Evolutionary conservation across 2,888 invertebrate genomes (phyloP).

Genomic region (Bembecia ichneumoniformis): DNA sequence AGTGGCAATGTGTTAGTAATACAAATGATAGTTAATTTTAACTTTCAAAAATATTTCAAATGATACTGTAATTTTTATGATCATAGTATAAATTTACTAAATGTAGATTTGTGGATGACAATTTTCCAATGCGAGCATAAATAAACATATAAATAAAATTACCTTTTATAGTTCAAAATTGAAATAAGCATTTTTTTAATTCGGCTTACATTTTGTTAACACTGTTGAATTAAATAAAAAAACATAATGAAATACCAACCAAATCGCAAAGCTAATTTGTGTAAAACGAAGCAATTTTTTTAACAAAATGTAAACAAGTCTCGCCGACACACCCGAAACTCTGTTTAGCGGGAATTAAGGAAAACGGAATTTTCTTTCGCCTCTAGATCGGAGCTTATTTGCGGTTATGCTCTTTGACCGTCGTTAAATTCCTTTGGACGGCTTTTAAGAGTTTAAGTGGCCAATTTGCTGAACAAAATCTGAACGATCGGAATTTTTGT

Average conservation of each 20-base stretch:
- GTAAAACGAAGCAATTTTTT: slow-evolving; percentile 30
- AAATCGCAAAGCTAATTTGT: not conserved
- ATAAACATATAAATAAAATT: too few species aligned
- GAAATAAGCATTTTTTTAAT: too few species aligned
- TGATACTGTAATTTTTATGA: too few species aligned
- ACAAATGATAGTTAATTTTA: too few species aligned
- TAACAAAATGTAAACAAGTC: slow-evolving; percentile 54
- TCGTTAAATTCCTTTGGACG: slow-evolving; percentile 68
- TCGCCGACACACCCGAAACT: slow-evolving; percentile 48
- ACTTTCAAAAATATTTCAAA: too few species aligned
- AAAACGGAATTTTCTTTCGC: slow-evolving; percentile 63
- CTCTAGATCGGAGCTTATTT: slow-evolving; percentile 68
- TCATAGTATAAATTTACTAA: too few species aligned
- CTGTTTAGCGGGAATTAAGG: slow-evolving; percentile 67
- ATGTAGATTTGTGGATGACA: too few species aligned
- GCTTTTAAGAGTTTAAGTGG: slow-evolving; percentile 70
- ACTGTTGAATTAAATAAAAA: not conserved
- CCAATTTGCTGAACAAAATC: slow-evolving; percentile 68
- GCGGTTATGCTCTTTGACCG: slow-evolving; percentile 73
- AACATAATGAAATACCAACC: not conserved
- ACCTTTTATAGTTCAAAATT: too few species aligned
- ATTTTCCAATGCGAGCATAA: too few species aligned
- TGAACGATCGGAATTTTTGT: slow-evolving; percentile 69
- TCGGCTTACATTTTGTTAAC: too few species aligned
- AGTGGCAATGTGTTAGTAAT: too few species aligned